These are phyloP conservation scores for Nomada fucata DNA, from an alignment of 2,888 invertebrate species.

Conservation along the genomic window DNA sequence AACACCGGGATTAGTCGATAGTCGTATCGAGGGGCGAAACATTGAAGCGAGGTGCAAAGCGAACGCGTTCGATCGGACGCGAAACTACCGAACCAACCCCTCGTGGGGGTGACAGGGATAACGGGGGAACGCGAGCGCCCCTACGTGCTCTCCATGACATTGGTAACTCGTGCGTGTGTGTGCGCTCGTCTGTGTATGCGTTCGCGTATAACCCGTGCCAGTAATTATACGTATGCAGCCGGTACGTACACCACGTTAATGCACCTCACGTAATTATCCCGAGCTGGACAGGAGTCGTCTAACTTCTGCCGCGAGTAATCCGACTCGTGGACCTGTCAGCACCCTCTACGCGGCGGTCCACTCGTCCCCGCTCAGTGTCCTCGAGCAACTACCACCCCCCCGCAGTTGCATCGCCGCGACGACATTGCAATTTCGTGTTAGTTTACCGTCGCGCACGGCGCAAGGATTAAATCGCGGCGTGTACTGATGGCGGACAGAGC, in stretches of 20 bases:
- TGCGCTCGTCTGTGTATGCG: not conserved
- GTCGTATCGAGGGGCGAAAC: slow-evolving; percentile 18
- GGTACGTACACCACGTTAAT: slow-evolving; percentile 70
- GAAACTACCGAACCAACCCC: not conserved
- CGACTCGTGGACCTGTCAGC: slow-evolving; percentile 72
- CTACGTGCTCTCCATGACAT: not conserved
- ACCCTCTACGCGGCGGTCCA: slow-evolving; percentile 26
- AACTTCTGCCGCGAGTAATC: slow-evolving; percentile 79
- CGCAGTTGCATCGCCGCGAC: slow-evolving; percentile 24
- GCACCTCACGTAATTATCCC: slow-evolving; percentile 79
- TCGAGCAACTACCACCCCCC: not conserved
- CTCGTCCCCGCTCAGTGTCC: slow-evolving; percentile 4
- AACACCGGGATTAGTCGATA: slow-evolving; percentile 27
- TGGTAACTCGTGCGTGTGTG: not conserved
- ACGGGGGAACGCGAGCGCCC: not conserved
- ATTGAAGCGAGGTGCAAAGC: slow-evolving; percentile 17
- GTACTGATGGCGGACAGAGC: slow-evolving; percentile 44
- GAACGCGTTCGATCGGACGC: slow-evolving; percentile 20
- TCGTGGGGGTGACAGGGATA: not conserved
- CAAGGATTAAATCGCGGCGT: slow-evolving; percentile 67
- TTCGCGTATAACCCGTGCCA: slow-evolving; percentile 36
- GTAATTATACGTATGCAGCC: slow-evolving; percentile 62
- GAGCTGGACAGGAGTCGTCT: slow-evolving; percentile 73
- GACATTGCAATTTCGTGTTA: slow-evolving; percentile 70
- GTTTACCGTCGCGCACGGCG: slow-evolving; percentile 59